These are phyloP conservation scores for Limosa lapponica DNA, from an alignment of 2,797 vertebrate species.

Conservation along the genomic window DNA sequence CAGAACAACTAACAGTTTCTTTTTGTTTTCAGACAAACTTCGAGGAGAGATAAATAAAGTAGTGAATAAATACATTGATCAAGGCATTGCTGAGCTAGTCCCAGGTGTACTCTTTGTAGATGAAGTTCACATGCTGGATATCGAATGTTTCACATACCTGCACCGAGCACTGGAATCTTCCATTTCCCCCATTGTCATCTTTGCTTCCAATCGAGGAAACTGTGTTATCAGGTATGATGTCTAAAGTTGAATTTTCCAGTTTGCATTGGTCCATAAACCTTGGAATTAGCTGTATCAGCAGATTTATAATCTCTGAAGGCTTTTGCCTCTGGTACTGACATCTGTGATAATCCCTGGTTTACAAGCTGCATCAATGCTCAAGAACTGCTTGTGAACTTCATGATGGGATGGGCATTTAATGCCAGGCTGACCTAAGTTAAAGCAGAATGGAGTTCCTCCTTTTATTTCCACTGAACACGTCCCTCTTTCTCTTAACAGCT, in stretches of 20 bases:
- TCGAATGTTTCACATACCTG: conserved; percentile 98
- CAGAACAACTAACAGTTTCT: neutral
- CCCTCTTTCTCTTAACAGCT: neutral
- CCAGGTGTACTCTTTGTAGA: conserved; percentile 96
- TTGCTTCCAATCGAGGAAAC: conserved; percentile 97
- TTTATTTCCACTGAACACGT: neutral
- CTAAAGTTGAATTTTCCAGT: neutral
- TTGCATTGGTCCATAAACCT: neutral
- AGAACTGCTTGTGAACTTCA: neutral
- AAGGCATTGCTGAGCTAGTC: conserved; percentile 95
- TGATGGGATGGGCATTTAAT: neutral
- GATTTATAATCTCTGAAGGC: neutral
- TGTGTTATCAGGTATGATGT: conserved; percentile 90
- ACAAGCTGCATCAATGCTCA: neutral
- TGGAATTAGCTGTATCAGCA: neutral
- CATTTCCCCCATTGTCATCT: conserved; percentile 97
- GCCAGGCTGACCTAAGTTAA: neutral
- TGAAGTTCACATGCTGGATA: conserved; percentile 99
- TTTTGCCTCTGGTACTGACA: neutral
- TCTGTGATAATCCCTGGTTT: neutral
- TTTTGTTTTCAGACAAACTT: conserved; percentile 87
- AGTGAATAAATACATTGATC: conserved; percentile 98
- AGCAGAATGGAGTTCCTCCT: neutral
- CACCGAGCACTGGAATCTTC: conserved; percentile 95
- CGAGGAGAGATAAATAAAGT: conserved; percentile 98